phyloP scores from a whole-genome alignment of 2,888 invertebrate species.

The Lepetodrilus schrolli region DNA sequence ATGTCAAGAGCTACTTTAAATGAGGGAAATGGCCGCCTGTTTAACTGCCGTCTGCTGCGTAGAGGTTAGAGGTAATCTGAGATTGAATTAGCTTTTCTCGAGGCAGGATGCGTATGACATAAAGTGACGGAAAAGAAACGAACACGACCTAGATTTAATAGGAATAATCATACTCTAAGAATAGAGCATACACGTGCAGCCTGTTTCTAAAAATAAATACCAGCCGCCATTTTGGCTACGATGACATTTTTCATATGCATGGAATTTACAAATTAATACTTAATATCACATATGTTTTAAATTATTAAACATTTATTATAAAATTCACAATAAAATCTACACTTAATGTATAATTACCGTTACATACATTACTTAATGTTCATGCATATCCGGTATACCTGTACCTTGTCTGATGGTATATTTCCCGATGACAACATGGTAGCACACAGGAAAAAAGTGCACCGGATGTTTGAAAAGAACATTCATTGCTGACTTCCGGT shows the following conservation, averaged over 20 bases:
- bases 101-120: slow-evolving; percentile 14
- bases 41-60: not conserved
- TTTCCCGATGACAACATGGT: too few relatives aligned
- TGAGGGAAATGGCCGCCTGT: slow-evolving; percentile 7
- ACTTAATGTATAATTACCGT: too few relatives aligned
- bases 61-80: not conserved
- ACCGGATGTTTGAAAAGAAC: too few relatives aligned
- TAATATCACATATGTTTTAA: too few relatives aligned
- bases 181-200: slow-evolving; percentile 1
- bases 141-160: slow-evolving; percentile 8
- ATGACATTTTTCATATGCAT: not conserved
- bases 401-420: too few relatives aligned
- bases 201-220: not conserved
- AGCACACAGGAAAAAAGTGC: too few relatives aligned
- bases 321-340: too few relatives aligned
- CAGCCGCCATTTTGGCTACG: slow-evolving; percentile 1
- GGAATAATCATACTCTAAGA: not conserved
- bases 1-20: not conserved
- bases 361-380: too few relatives aligned
- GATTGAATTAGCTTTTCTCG: not conserved
- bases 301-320: too few relatives aligned
- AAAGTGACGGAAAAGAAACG: slow-evolving; percentile 22
- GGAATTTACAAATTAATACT: too few relatives aligned
- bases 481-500: too few relatives aligned
- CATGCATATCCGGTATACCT: too few relatives aligned